phyloP scores from a whole-genome alignment of 2,113 vertebrate genomes.

The Collichthys lucidus region DNA sequence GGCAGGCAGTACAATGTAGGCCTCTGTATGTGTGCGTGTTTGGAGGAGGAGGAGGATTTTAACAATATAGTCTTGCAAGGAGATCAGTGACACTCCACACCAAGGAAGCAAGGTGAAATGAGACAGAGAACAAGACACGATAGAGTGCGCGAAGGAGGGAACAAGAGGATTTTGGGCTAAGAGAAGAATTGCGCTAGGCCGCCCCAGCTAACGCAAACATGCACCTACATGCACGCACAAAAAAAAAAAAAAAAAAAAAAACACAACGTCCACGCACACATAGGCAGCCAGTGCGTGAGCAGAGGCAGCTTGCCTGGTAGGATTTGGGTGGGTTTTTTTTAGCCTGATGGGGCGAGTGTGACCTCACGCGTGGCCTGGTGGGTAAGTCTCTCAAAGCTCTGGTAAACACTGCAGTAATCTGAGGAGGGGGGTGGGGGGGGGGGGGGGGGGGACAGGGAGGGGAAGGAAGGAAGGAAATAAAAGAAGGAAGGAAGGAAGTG shows the following conservation, averaged over 20 bases:
- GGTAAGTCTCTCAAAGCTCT: conserved; percentile 80
- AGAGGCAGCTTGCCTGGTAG: conserved; percentile 65
- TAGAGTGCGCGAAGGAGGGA: conserved; percentile 15
- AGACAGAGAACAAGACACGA: conserved; percentile 33
- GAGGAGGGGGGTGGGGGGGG: conserved; percentile 39
- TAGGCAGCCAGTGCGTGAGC: conserved; percentile 56
- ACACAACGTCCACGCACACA: conserved; percentile 29
- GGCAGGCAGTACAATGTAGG: conserved; percentile 62
- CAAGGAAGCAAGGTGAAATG: conserved; percentile 45
- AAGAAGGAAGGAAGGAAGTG: conserved; percentile 13
- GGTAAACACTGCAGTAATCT: conserved; percentile 82
- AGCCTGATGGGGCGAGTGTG: conserved; percentile 64
- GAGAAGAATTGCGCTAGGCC: conserved; percentile 29
- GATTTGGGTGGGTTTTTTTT: conserved; percentile 75
- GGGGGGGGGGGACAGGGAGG: not conserved
- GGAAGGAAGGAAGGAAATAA: conserved; percentile 6
- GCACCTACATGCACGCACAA: conserved; percentile 45
- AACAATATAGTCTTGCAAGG: conserved; percentile 55
- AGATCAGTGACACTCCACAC: conserved; percentile 54
- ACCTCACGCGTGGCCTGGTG: conserved; percentile 75
- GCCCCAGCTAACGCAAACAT: conserved; percentile 11
- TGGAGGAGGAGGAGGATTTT: conserved; percentile 43
- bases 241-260: conserved; percentile 37
- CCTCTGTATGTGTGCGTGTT: conserved; percentile 43
- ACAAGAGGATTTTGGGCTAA: conserved; percentile 26